Base-by-base conservation (phyloP, 1,140 invertebrate species). In the Zaprionus africanus region DNA sequence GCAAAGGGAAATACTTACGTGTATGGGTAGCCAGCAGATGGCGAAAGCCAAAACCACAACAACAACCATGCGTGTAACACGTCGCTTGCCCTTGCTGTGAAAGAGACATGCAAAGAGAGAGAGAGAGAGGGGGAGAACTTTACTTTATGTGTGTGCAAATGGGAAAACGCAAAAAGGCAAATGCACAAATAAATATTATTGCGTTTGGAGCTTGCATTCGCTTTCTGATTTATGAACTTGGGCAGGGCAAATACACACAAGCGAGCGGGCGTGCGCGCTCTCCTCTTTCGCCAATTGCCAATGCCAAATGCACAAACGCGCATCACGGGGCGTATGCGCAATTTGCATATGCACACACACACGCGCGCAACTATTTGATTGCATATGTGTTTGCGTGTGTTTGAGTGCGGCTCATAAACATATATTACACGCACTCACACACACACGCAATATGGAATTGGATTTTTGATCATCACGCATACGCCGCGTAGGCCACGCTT, bases 31-130 rank as follows among this genome's bases (percentile, higher is more conserved):
- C 98, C 98, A 99, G 93, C 98, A 99, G 38, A 98, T 94, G 11
- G 98, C 98, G 92, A 99, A 99, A 34, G 98, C 98, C 22, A 97
- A 95, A 0, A 99, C 97, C 15, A 99, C 98, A 22, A 98, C 96
- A 41, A 99, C 95, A 7, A 99, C 97, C 95, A 99, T 97, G 71
- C 97, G 94, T 1, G 98, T 99, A 1, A 99, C 98, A 70, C 98
- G 94, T 92, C 96, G 96, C 93, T 98, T 98, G 31, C 97, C 97
- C 78, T 97, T 94, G 54, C 97, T 94, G 75, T 13, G 76, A 71
- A 12, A 36, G 13, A 56, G 12, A 41, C 7, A 41, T 17, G 43
- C 0, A 51, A 4, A 58, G 24, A 60, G 3, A 54, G 15, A 53
- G n/a, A 51, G 43, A 12, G n/a, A 64, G 49, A 49, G 24, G 17